Conservation (phyloP, 2,797 vertebrate genomes). For the Hippocampus kuda region DNA sequence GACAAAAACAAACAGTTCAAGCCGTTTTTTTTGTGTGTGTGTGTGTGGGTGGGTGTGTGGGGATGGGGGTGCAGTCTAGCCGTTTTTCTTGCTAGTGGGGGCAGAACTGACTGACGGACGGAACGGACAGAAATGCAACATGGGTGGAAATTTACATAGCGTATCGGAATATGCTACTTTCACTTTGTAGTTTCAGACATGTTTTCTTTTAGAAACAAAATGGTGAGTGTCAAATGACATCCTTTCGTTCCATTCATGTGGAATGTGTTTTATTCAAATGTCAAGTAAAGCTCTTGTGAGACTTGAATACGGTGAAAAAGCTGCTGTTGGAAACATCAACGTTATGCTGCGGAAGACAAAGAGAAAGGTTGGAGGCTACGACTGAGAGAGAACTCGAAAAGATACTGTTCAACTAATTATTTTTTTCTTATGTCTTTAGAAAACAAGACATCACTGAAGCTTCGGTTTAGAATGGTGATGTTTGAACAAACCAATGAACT, state of each 20-base stretch:
- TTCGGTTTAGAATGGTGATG: not conserved
- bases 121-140: slow-evolving; percentile 48
- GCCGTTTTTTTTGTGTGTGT: too few relatives aligned
- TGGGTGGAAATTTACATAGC: slow-evolving; percentile 47
- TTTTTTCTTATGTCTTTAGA: not conserved
- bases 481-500: slow-evolving; percentile 3
- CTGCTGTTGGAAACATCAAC: slow-evolving; percentile 9
- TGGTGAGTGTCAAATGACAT: slow-evolving; percentile 13
- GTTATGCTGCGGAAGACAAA: slow-evolving; percentile 3
- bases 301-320: slow-evolving; percentile 2
- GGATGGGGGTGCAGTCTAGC: slow-evolving; percentile 36
- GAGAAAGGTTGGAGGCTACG: not conserved
- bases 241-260: slow-evolving; percentile 4
- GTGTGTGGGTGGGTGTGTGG: too few relatives aligned
- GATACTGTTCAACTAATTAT: not conserved
- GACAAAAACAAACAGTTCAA: too few relatives aligned
- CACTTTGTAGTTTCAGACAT: slow-evolving; percentile 14
- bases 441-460: slow-evolving; percentile 3
- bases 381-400: not conserved
- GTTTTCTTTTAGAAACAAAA: slow-evolving; percentile 16
- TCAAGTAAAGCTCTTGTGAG: slow-evolving; percentile 1
- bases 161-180: slow-evolving; percentile 27
- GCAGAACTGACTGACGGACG: slow-evolving; percentile 18
- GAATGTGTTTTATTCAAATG: slow-evolving; percentile 16
- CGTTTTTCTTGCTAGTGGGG: slow-evolving; percentile 20